A percentile compares a stretch with the other conserved stretches of the same genome.
These are phyloP conservation scores for Micropterix aruncella DNA, from an alignment of 2,888 invertebrate genomes.

Conservation along the genomic window DNA sequence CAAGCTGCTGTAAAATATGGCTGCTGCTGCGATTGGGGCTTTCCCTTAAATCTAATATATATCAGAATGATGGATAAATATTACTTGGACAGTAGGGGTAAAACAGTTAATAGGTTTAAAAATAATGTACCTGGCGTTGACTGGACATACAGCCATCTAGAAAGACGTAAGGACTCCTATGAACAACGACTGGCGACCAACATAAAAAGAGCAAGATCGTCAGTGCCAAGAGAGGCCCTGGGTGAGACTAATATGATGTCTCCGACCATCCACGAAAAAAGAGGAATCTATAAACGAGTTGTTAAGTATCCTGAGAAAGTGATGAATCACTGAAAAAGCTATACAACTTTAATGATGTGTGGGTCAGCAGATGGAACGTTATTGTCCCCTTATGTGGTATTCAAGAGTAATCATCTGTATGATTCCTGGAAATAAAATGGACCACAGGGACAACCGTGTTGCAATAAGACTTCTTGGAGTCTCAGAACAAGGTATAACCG, in stretches of 20 bases:
- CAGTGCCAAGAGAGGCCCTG: slow-evolving; percentile 6
- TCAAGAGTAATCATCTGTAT: slow-evolving; percentile 8
- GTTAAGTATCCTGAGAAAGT: slow-evolving; percentile 17
- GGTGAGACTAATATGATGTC: slow-evolving; percentile 13
- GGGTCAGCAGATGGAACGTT: slow-evolving; percentile 14
- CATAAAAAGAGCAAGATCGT: slow-evolving; percentile 10
- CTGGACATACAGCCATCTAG: slow-evolving; percentile 8
- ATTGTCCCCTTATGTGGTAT: not conserved
- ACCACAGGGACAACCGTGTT: not conserved
- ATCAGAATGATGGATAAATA: slow-evolving; percentile 8
- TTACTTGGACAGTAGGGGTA: slow-evolving; percentile 9
- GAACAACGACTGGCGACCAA: slow-evolving; percentile 9
- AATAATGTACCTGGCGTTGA: slow-evolving; percentile 10
- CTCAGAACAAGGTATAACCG: too few species aligned
- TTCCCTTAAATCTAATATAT: slow-evolving; percentile 7
- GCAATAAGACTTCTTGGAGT: not conserved
- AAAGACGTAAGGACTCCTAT: slow-evolving; percentile 7
- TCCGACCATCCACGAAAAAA: slow-evolving; percentile 18
- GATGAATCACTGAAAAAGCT: slow-evolving; percentile 15
- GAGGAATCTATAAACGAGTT: slow-evolving; percentile 14
- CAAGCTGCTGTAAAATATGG: not conserved
- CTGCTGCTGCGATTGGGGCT: slow-evolving; percentile 9
- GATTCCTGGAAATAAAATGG: slow-evolving; percentile 6
- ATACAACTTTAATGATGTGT: slow-evolving; percentile 16
- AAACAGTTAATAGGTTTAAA: slow-evolving; percentile 6